phyloP scores from a whole-genome alignment of 2,888 invertebrate genomes.

The Apomyelois bistriatella region DNA sequence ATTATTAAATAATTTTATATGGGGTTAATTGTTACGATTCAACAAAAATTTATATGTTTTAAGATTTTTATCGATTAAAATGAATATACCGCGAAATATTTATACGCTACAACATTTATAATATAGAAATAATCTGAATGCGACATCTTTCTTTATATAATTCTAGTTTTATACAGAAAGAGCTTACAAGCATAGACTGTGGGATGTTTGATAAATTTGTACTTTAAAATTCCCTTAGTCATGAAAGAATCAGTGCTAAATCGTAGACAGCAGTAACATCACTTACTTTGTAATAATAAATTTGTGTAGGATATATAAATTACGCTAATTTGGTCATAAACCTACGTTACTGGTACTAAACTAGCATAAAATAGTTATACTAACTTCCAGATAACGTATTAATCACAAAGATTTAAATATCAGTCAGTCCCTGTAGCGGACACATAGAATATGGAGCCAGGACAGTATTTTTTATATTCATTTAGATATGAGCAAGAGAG shows the following conservation, averaged over 20 bases:
- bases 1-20: conserved; percentile 43
- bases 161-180: conserved; percentile 60
- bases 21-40: conserved; percentile 37
- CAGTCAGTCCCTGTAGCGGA: no score
- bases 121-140: conserved; percentile 47
- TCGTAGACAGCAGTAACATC: conserved; percentile 45
- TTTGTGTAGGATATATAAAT: conserved; percentile 64
- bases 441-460: no score
- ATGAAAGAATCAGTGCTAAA: conserved; percentile 39
- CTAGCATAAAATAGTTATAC: conserved; percentile 60
- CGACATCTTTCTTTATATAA: conserved; percentile 57
- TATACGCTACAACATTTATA: conserved; percentile 63
- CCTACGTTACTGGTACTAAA: conserved; percentile 62
- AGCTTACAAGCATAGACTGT: conserved; percentile 53
- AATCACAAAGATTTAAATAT: not conserved
- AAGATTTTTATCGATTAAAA: conserved; percentile 31
- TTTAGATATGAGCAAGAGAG: no score
- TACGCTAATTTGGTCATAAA: conserved; percentile 73
- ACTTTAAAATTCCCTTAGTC: conserved; percentile 62
- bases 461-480: no score
- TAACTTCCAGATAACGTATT: not conserved
- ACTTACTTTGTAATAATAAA: conserved; percentile 40
- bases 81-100: conserved; percentile 31
- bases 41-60: conserved; percentile 19
- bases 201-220: conserved; percentile 73